Evolutionary conservation across 2,113 vertebrate genomes (phyloP).

Genomic region (Calonectris borealis): DNA sequence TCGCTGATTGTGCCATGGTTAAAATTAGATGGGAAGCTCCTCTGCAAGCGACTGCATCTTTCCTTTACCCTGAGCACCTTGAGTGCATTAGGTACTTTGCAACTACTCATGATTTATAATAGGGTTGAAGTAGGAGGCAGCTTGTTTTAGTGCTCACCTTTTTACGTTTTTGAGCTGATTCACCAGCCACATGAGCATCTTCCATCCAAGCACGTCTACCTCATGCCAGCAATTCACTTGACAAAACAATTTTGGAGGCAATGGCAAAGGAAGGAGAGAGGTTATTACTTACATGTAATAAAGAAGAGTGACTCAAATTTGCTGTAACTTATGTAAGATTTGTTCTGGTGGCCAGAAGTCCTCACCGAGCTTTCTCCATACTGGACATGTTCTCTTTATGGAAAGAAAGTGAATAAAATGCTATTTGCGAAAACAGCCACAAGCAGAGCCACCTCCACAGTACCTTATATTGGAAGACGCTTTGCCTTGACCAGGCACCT

Average conservation of each 20-base stretch:
- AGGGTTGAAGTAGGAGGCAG: neutral
- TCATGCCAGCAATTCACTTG: neutral
- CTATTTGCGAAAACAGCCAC: neutral
- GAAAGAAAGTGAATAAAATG: neutral
- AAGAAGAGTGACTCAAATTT: neutral
- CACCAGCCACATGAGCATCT: neutral
- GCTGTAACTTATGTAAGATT: neutral
- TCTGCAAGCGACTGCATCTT: neutral
- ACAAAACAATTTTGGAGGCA: neutral
- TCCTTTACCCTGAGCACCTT: neutral
- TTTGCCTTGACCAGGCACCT: neutral
- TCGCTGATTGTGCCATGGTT: neutral
- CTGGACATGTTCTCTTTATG: neutral
- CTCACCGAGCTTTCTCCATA: neutral
- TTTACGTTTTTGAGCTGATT: neutral
- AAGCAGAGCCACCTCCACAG: neutral
- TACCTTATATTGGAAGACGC: no score
- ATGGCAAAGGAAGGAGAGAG: neutral
- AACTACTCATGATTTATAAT: neutral
- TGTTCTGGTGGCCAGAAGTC: neutral
- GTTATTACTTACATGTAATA: neutral
- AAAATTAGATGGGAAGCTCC: slow-evolving; percentile 32
- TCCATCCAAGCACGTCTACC: neutral
- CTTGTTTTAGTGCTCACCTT: neutral
- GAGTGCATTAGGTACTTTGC: neutral